Conservation (phyloP, 2,113 vertebrate genomes). For the Cairina moschata region DNA sequence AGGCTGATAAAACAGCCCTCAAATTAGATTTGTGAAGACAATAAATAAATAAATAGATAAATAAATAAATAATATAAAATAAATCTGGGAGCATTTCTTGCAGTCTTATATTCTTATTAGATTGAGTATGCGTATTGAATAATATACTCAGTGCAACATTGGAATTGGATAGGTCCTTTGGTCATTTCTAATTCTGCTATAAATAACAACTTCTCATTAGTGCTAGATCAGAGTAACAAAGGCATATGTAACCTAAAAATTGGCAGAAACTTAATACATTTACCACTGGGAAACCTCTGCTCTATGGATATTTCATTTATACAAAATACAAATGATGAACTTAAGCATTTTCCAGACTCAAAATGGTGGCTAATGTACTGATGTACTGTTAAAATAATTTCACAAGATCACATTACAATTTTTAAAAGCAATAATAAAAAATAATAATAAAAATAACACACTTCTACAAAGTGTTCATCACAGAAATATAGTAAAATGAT, state of each 20-base stretch:
- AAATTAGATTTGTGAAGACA: neutral
- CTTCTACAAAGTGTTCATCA: neutral
- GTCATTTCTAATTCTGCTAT: slow-evolving; percentile 19
- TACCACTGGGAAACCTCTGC: neutral
- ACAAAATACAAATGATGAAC: neutral
- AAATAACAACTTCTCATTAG: neutral
- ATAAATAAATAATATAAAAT: neutral
- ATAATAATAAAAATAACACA: neutral
- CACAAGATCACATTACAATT: neutral
- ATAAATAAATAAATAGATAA: neutral
- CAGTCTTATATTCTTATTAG: neutral
- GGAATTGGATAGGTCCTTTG: neutral
- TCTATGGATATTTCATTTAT: neutral
- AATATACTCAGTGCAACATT: neutral
- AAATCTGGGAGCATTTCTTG: neutral
- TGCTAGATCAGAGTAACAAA: neutral
- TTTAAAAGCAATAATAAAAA: neutral
- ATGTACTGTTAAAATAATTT: neutral
- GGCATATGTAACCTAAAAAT: neutral
- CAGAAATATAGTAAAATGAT: neutral
- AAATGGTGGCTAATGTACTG: neutral
- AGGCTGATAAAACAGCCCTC: neutral
- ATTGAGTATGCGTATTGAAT: neutral
- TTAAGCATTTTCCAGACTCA: neutral
- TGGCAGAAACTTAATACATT: neutral